Conservation (phyloP, 2,113 vertebrate genomes). For the Phalacrocorax pelagicus region DNA sequence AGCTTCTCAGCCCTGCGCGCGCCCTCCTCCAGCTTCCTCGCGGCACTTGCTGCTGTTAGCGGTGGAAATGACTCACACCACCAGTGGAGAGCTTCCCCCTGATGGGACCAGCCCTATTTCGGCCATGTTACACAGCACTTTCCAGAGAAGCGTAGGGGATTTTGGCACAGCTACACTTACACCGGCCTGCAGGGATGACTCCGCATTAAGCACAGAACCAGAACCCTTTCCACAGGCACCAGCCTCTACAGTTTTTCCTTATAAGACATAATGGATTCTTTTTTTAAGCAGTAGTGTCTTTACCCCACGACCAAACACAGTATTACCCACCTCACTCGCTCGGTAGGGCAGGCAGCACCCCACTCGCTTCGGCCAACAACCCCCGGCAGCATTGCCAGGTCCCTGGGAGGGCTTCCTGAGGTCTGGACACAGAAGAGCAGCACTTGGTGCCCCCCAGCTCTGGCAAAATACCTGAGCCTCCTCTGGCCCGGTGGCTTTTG, state of each 20-base stretch:
- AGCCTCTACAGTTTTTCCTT: not conserved
- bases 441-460: rapidly evolving
- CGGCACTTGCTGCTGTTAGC: rapidly evolving
- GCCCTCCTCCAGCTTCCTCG: not conserved
- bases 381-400: not conserved
- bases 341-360: rapidly evolving
- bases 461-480: rapidly evolving
- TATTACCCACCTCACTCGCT: rapidly evolving
- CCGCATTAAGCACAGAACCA: rapidly evolving
- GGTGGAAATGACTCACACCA: rapidly evolving
- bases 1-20: rapidly evolving
- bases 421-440: not conserved
- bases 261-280: not conserved
- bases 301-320: not conserved
- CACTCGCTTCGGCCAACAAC: rapidly evolving
- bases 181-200: rapidly evolving
- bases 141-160: not conserved
- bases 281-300: not conserved
- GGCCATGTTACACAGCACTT: not conserved
- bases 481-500: not conserved
- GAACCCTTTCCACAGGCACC: not conserved
- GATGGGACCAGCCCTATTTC: not conserved
- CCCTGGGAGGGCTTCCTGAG: too few relatives aligned
- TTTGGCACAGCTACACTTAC: not conserved
- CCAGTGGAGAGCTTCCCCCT: not conserved